These are phyloP conservation scores for Pipra filicauda DNA, from an alignment of 2,113 vertebrate species.

Conservation along the genomic window DNA sequence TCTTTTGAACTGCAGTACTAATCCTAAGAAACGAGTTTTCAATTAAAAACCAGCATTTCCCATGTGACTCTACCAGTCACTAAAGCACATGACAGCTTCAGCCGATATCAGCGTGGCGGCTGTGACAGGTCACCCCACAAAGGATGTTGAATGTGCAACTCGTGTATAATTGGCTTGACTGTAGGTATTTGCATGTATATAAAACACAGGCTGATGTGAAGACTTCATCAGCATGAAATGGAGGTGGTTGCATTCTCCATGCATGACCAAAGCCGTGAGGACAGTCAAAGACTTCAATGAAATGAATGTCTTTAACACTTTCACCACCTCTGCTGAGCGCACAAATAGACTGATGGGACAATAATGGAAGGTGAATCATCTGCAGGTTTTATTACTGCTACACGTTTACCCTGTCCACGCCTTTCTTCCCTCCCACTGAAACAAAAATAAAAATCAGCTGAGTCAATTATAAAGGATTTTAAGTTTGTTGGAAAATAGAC, in stretches of 20 bases:
- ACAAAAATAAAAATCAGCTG: neutral
- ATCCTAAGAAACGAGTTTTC: constrained; percentile 35
- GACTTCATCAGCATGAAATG: neutral
- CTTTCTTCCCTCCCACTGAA: neutral
- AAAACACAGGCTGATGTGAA: neutral
- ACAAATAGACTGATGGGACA: neutral
- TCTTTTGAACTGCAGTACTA: constrained; percentile 4
- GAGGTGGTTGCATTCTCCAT: neutral
- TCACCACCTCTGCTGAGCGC: neutral
- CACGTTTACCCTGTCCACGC: neutral
- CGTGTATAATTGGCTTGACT: neutral
- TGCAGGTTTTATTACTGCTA: neutral
- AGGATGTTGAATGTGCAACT: neutral
- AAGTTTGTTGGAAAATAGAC: neutral
- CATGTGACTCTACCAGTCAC: neutral
- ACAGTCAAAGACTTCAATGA: neutral
- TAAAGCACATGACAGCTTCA: constrained; percentile 8
- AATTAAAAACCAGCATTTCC: constrained; percentile 3
- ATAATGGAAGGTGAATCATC: neutral
- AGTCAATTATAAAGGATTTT: neutral
- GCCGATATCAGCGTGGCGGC: neutral
- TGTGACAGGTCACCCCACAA: neutral
- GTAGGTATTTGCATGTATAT: neutral
- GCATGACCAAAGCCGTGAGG: neutral
- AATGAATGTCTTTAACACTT: neutral